phyloP scores from a whole-genome alignment of 2,113 vertebrate species.

The Poecilia latipinna region DNA sequence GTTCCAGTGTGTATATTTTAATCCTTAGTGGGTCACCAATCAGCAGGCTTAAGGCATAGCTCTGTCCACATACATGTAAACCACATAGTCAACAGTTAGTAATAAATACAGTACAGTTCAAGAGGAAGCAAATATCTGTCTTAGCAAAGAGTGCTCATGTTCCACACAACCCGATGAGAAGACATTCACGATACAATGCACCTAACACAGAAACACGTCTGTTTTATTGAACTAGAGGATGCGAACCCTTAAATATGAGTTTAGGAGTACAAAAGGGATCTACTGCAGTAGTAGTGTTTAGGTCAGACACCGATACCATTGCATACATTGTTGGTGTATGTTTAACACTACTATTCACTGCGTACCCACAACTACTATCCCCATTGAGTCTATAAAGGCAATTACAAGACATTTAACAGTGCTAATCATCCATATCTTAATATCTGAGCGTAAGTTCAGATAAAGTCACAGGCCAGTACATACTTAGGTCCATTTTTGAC shows the following conservation, averaged over 20 bases:
- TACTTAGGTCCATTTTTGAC: slow-evolving; percentile 52
- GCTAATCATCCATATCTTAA: slow-evolving; percentile 33
- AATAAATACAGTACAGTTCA: slow-evolving; percentile 73
- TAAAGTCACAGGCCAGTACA: slow-evolving; percentile 49
- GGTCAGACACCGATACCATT: slow-evolving; percentile 26
- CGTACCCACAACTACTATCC: not conserved
- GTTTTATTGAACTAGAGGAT: slow-evolving; percentile 15
- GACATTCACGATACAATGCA: slow-evolving; percentile 22
- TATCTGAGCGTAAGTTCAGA: slow-evolving; percentile 15
- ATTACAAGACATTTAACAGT: slow-evolving; percentile 27
- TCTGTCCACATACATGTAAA: slow-evolving; percentile 48
- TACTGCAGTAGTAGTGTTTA: slow-evolving; percentile 24
- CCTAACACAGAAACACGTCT: slow-evolving; percentile 20
- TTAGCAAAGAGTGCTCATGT: slow-evolving; percentile 37
- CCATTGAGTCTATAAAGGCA: slow-evolving; percentile 50
- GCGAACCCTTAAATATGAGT: slow-evolving; percentile 12
- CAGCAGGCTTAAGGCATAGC: slow-evolving; percentile 78
- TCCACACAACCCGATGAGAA: slow-evolving; percentile 42
- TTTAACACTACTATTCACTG: slow-evolving; percentile 5
- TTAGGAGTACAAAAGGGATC: slow-evolving; percentile 20
- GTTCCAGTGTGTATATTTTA: slow-evolving; percentile 81
- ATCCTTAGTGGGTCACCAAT: slow-evolving; percentile 62
- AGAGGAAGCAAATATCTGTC: slow-evolving; percentile 52
- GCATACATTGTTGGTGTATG: slow-evolving; percentile 10
- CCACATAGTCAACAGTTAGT: slow-evolving; percentile 63